A percentile compares a stretch with the other conserved stretches of the same genome.
Evolutionary conservation across 2,797 vertebrate species (phyloP).

Genomic region (Orestias chungarensis): DNA sequence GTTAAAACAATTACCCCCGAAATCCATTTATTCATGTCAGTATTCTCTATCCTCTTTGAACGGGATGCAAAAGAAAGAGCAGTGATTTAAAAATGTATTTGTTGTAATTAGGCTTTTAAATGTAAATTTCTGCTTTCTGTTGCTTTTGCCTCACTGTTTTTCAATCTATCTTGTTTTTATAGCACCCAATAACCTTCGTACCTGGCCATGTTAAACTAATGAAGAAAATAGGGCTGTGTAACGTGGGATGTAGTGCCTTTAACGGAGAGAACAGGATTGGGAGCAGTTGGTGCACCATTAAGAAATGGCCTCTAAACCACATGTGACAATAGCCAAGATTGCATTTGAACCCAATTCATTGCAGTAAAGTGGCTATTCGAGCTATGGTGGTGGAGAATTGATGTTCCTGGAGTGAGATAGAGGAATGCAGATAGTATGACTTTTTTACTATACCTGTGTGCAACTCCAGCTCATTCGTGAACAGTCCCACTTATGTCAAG

Average conservation of each 20-base stretch:
- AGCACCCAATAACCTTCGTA: conserved; percentile 31
- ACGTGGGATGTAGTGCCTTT: conserved; percentile 39
- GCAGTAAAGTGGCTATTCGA: conserved; percentile 75
- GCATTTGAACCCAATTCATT: conserved; percentile 79
- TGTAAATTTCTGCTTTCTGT: conserved; percentile 30
- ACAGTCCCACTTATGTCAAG: conserved; percentile 15
- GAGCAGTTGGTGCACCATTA: conserved; percentile 71
- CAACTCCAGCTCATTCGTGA: conserved; percentile 33
- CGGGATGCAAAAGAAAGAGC: neutral
- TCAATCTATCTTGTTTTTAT: conserved; percentile 45
- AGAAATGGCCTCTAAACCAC: conserved; percentile 78
- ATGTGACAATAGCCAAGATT: conserved; percentile 81
- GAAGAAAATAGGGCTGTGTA: conserved; percentile 47
- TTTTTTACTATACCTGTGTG: conserved; percentile 43
- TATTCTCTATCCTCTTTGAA: neutral
- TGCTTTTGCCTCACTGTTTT: conserved; percentile 14
- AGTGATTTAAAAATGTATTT: conserved; percentile 32
- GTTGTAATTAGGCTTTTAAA: conserved; percentile 31
- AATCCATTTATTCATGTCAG: neutral
- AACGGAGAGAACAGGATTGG: conserved; percentile 54
- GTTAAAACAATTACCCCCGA: neutral
- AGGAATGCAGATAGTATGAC: conserved; percentile 46
- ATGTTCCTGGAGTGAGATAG: conserved; percentile 58
- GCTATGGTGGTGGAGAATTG: conserved; percentile 58
- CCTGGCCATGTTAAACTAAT: conserved; percentile 34